Evolutionary conservation across 2,797 vertebrate species (phyloP), one percentile per base, ranked within the genome.

Genomic region (Melanotaenia trifasciata): DNA sequence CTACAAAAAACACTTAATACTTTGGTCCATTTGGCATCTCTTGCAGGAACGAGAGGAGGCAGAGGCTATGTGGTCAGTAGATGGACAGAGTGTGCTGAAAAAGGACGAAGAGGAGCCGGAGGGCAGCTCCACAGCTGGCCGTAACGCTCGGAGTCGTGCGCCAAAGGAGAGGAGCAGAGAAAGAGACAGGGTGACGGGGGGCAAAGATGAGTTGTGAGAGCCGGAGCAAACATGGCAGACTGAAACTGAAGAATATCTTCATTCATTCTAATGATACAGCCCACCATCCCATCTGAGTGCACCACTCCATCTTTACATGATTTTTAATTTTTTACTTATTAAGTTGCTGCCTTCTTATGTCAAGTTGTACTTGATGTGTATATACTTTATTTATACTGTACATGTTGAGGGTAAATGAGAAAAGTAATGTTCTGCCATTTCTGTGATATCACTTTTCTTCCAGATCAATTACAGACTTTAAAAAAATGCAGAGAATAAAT

Each of bases 11-110:
- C 32, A 70, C 56, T 64, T n/a, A 61, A 32, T 60, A 35, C 71
- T 53, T 20, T 20, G 5, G 20, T 63, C 1, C 65, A 13, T 60
- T 76, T 64, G 57, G 36, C 58, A 28, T 69, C 0, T 65, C 10
- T 66, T 67, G 56, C 86, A 99, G 98, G 97, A 99, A 67, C 94
- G 96, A 73, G 90, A 93, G 72, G 95, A 96, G 84, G 97, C 96
- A 1, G 95, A 96, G 79, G 79, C 84, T 3, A 7, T 93, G 83
- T 94, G 93, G 94, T 84, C 83, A 5, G 85, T 81, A 18, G 89
- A 85, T 1, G 93, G 93, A 70, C 80, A 92, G 59, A 87, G 75
- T 1, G 83, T 86, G 61, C 74, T 75, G 30, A 91, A 92, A 74
- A 88, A 84, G 8, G 87, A 92, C 0, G 58, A 83, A 11, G 81